Conservation (phyloP, 2,888 invertebrate species). For the Diarsia mendica region DNA sequence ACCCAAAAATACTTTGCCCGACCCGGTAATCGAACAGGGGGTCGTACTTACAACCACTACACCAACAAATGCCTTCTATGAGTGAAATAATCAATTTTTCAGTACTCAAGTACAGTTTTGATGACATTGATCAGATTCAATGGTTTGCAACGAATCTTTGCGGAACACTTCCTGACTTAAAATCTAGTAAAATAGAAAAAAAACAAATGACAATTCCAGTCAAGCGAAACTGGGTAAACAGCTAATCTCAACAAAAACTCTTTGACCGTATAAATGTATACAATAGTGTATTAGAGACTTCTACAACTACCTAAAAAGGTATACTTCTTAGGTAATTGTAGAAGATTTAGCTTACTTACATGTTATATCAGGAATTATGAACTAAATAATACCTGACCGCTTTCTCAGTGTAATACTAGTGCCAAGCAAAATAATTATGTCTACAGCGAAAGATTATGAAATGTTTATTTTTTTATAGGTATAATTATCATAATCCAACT, state of each 20-base stretch:
- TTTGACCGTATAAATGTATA: not conserved
- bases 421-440: too few relatives aligned
- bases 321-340: too few relatives aligned
- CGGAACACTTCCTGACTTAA: slow-evolving; percentile 41
- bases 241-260: slow-evolving; percentile 15
- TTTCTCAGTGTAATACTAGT: too few relatives aligned
- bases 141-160: slow-evolving; percentile 36
- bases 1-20: too few relatives aligned
- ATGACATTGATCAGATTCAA: slow-evolving; percentile 49
- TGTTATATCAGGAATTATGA: not conserved
- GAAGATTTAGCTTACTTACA: not conserved
- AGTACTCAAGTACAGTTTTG: slow-evolving; percentile 23
- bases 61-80: too few relatives aligned
- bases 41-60: too few relatives aligned
- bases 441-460: too few relatives aligned
- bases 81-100: not conserved
- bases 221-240: slow-evolving; percentile 29
- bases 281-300: not conserved
- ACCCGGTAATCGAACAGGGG: too few relatives aligned
- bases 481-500: too few relatives aligned
- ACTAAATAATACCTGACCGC: not conserved
- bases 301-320: too few relatives aligned
- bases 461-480: too few relatives aligned
- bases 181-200: slow-evolving; percentile 10
- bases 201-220: slow-evolving; percentile 37